phyloP scores from a whole-genome alignment of 1,140 invertebrate species.

The Maconellicoccus hirsutus region DNA sequence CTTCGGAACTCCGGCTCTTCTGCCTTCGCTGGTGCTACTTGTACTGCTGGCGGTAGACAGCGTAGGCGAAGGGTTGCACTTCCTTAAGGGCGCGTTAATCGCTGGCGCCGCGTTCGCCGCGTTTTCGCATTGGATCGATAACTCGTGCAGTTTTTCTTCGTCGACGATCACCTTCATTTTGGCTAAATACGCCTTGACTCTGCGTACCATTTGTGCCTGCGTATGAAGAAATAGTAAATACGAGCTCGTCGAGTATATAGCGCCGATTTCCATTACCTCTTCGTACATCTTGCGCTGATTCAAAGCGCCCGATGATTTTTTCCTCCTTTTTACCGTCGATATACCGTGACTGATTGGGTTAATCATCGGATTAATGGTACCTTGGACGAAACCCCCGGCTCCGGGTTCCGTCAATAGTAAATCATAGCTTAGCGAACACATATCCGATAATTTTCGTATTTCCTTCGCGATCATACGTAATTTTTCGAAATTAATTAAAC shows the following conservation, averaged over 20 bases:
- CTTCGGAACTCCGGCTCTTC: conserved; percentile 46
- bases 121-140: conserved; percentile 84
- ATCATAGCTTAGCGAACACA: conserved; percentile 91
- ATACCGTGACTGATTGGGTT: conserved; percentile 42
- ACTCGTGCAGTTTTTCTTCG: conserved; percentile 74
- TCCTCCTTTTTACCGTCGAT: conserved; percentile 78
- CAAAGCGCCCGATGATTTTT: conserved; percentile 79
- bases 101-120: conserved; percentile 43
- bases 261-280: no score
- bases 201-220: conserved; percentile 90
- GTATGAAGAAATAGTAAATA: conserved; percentile 25
- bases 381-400: conserved; percentile 81
- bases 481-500: conserved; percentile 96
- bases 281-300: conserved; percentile 98
- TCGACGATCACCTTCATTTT: conserved; percentile 85
- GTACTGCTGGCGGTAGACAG: conserved; percentile 79
- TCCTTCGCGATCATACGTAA: conserved; percentile 97
- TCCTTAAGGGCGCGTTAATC: conserved; percentile 41
- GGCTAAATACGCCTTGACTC: conserved; percentile 89
- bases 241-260: neutral
- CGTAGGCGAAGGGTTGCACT: conserved; percentile 72
- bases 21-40: conserved; percentile 72
- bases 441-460: conserved; percentile 82
- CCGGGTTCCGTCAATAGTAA: conserved; percentile 54
- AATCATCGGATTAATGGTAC: conserved; percentile 48